Evolutionary conservation across 1,140 invertebrate species (phyloP).

Genomic region (Orius insidiosus): DNA sequence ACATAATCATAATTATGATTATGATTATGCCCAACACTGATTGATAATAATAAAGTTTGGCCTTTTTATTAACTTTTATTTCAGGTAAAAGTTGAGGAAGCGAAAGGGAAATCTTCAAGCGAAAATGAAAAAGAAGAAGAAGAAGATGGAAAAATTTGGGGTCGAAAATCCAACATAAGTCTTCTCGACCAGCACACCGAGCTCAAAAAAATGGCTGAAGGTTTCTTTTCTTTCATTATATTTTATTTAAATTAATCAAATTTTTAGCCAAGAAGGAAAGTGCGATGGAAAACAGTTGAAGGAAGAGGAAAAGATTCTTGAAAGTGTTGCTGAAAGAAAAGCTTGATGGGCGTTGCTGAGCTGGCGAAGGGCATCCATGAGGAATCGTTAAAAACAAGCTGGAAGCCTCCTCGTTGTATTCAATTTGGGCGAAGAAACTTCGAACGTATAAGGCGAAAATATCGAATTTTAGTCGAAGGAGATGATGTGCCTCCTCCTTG

Average conservation of each 20-base stretch:
- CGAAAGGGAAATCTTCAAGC: conserved; percentile 44
- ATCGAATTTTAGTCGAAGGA: conserved; percentile 86
- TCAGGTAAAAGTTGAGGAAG: conserved; percentile 32
- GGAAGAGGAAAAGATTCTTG: conserved; percentile 94
- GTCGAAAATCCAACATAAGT: conserved; percentile 79
- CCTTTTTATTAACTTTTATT: not conserved
- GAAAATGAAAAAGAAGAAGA: conserved; percentile 61
- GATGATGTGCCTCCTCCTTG: conserved; percentile 83
- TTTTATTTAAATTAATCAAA: conserved; percentile 3
- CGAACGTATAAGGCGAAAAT: conserved; percentile 60
- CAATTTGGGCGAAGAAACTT: conserved; percentile 48
- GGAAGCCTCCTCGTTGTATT: conserved; percentile 71
- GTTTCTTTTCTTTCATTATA: conserved; percentile 25
- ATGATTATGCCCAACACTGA: not conserved
- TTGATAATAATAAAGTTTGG: not conserved
- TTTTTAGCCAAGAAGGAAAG: conserved; percentile 74
- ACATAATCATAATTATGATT: not conserved
- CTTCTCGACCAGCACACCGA: conserved; percentile 91
- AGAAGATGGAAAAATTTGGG: conserved; percentile 62
- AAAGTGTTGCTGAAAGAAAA: conserved; percentile 92
- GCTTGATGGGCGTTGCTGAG: conserved; percentile 91
- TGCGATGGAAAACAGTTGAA: conserved; percentile 82
- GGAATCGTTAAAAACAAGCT: conserved; percentile 93
- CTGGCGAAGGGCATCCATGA: conserved; percentile 92
- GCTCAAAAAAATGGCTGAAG: conserved; percentile 87